Evolutionary conservation across 2,113 vertebrate species (phyloP), one percentile per base, ranked within the genome.

Genomic region (Pachyramphus minor): DNA sequence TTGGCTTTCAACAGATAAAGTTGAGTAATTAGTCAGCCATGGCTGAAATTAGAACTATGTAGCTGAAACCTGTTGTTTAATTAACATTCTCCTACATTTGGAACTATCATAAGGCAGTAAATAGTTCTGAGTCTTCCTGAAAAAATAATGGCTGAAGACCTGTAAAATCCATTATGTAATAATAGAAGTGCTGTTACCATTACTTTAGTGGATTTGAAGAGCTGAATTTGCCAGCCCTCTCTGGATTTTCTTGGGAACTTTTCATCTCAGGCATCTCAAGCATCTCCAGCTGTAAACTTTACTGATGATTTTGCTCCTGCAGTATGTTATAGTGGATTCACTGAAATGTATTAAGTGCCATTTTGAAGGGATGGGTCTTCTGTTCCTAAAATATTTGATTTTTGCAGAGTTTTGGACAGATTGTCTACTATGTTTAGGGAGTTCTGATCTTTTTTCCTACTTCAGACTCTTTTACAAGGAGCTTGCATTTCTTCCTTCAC

Each of bases 181-280:
- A 92, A 41, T 14, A 84, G 89, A 87, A 75, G 30, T 76, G 53
- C 60, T 82, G 64, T 33, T 90, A 78, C 41, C 24, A 25, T 75
- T 87, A 41, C 41, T n/a, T 75, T 78, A 60, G 41, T 22, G 59
- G 47, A 75, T 87, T 78, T 66, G 53, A 80, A 90, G n/a, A 91
- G 20, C 53, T 91, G 69, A 10, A 31, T 84, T 89, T 84, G 52
- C 84, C 68, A 72, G 41, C 37, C 24, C 28, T 84, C 71, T 79
- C 60, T 82, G 73, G 44, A 64, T 78, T 91, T 94, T 95, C 60
- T 89, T 91, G 69, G 64, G 81, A 94, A 92, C 86, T 84, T 93
- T 73, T 92, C 4, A 0, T 69, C 63, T 90, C 50, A 44, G 69
- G 87, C 63, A 74, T 94, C 50, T 79, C 49, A 31, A 72, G 55